phyloP scores from a whole-genome alignment of 1,140 invertebrate genomes.

The Leptinotarsa texana region DNA sequence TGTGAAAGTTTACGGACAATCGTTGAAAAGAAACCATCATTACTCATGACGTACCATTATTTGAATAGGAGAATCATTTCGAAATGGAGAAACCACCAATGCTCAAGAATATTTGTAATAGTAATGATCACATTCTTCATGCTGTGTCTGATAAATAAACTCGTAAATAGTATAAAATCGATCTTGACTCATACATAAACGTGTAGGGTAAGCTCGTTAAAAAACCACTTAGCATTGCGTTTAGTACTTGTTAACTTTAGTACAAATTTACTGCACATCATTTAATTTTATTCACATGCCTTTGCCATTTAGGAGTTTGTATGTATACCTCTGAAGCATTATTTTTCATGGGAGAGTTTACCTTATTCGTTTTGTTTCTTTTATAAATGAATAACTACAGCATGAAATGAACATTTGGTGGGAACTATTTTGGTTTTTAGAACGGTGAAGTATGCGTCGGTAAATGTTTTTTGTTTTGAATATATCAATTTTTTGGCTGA shows the following conservation, averaged over 20 bases:
- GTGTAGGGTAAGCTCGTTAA: constrained; percentile 31
- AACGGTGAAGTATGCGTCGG: not conserved
- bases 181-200: constrained; percentile 14
- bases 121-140: constrained; percentile 13
- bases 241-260: constrained; percentile 43
- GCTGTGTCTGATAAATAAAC: constrained; percentile 6
- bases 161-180: constrained; percentile 10
- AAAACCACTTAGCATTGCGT: constrained; percentile 38
- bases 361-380: not conserved
- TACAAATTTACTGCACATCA: constrained; percentile 43
- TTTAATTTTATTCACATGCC: constrained; percentile 39
- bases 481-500: too few relatives aligned
- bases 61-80: not conserved
- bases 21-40: too few relatives aligned
- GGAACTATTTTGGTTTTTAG: not conserved
- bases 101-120: not conserved
- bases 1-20: too few relatives aligned
- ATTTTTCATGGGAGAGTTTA: constrained; percentile 1
- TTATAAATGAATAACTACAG: not conserved
- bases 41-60: too few relatives aligned
- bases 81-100: constrained; percentile 1
- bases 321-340: not conserved
- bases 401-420: too few relatives aligned
- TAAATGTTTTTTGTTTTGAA: too few relatives aligned
- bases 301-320: not conserved